Evolutionary conservation across 2,113 vertebrate genomes (phyloP).

Genomic region (human (Homo sapiens)): DNA sequence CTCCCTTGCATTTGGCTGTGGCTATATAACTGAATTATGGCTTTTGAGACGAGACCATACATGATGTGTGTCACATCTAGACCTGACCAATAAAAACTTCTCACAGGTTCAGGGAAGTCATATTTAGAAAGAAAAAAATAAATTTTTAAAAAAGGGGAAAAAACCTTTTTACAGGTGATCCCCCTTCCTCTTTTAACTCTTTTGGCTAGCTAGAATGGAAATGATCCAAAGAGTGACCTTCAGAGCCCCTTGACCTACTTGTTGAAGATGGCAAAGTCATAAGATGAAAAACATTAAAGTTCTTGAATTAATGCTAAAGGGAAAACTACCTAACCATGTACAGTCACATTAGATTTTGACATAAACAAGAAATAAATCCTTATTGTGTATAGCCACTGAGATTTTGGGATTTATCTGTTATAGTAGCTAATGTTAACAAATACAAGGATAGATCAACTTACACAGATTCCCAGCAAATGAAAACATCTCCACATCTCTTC

Average conservation of each 20-base stretch:
- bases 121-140: too few relatives aligned
- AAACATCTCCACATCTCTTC: slow-evolving; percentile 13
- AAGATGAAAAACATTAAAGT: neutral
- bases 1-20: neutral
- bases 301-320: neutral
- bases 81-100: neutral
- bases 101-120: too few relatives aligned
- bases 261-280: neutral
- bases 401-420: neutral
- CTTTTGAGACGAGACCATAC: neutral
- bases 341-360: neutral
- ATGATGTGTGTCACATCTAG: neutral
- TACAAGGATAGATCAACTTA: neutral
- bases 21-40: neutral
- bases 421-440: neutral
- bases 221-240: neutral
- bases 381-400: neutral
- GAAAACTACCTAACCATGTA: neutral
- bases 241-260: neutral
- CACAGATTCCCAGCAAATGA: neutral
- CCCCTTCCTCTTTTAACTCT: neutral
- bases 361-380: neutral
- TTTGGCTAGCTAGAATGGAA: neutral
- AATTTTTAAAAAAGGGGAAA: too few relatives aligned
- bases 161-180: neutral